Base-by-base conservation (phyloP, 2,797 vertebrate genomes). In the Lagodon rhomboides region DNA sequence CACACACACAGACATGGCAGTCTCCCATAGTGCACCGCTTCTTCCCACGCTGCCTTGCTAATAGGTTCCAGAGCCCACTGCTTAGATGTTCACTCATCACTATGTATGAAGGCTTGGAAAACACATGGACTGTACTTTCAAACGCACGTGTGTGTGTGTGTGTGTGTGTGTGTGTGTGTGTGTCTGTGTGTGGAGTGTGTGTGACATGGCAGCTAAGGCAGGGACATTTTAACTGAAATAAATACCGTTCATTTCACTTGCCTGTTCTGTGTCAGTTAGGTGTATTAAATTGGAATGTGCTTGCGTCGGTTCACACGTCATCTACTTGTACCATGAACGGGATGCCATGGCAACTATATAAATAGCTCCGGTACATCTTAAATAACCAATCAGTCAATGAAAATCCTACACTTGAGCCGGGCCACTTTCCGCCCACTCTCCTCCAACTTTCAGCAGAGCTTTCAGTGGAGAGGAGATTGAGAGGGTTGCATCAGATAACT, bases 21-120 rank as follows among this genome's bases (percentile, higher is more conserved):
- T 77, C 71, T 90, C 90, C 90, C 91, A 90, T 76, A 70, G 30
- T 91, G 87, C 89, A 83, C 60, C 11, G 68, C 86, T 88, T 71
- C 90, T 87, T 89, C 92, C 91, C 91, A 94, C 92, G 72, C 87
- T 87, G 85, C 81, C 78, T 87, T 83, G 79, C 77, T 90, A 92
- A 91, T 93, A 82, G 84, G 70, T 87, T 91, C 89, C 89, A 91
- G 82, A 91, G 68, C 84, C 79, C 80, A 77, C 82, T 53, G 72
- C 82, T 85, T 82, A 61, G 67, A 91, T 79, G 69, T 50, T 80
- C 73, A 44, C 84, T 91, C 81, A 85, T 77, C 56, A 80, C 65
- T 67, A 61, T 80, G 79, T 75, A 80, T 68, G 75, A 84, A 86
- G 77, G 73, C 67, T 73, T 67, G 34, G 43, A 54, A 68, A 61